Evolutionary conservation across 2,888 invertebrate species (phyloP).

Genomic region (Heteromurus nitidus): DNA sequence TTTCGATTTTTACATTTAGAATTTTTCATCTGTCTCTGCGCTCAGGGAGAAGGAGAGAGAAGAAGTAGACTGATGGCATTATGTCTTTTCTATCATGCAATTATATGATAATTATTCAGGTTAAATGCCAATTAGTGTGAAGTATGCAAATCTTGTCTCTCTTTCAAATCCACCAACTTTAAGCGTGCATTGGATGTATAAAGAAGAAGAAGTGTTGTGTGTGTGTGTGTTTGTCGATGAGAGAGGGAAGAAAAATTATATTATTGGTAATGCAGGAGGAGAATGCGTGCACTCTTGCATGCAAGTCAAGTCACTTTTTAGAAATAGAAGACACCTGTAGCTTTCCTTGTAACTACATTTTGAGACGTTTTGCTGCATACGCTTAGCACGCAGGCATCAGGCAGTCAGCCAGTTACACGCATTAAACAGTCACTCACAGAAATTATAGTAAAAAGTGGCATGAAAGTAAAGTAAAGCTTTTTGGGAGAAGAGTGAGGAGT

Average conservation of each 20-base stretch:
- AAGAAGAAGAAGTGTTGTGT: neutral
- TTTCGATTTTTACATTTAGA: constrained; percentile 25
- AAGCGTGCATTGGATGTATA: neutral
- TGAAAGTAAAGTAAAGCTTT: neutral
- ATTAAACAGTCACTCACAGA: constrained; percentile 13
- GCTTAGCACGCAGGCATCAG: constrained; percentile 62
- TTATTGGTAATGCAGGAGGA: neutral
- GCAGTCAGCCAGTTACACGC: constrained; percentile 45
- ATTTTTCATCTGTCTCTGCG: constrained; percentile 56
- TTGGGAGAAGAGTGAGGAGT: too few species aligned
- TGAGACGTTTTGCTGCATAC: constrained; percentile 57
- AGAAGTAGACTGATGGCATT: constrained; percentile 55
- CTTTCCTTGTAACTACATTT: constrained; percentile 54
- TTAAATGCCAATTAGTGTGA: constrained; percentile 69
- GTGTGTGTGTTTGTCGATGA: neutral
- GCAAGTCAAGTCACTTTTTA: constrained; percentile 64
- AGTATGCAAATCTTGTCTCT: constrained; percentile 66
- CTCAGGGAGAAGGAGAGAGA: constrained; percentile 12
- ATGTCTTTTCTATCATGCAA: constrained; percentile 64
- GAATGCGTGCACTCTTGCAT: constrained; percentile 61
- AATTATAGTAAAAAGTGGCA: constrained; percentile 4
- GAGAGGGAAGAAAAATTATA: constrained; percentile 15
- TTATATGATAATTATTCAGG: constrained; percentile 69
- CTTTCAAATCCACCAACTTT: constrained; percentile 8
- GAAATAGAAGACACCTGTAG: constrained; percentile 67